phyloP scores from a whole-genome alignment of 2,113 vertebrate species.

The Craseonycteris thonglongyai region DNA sequence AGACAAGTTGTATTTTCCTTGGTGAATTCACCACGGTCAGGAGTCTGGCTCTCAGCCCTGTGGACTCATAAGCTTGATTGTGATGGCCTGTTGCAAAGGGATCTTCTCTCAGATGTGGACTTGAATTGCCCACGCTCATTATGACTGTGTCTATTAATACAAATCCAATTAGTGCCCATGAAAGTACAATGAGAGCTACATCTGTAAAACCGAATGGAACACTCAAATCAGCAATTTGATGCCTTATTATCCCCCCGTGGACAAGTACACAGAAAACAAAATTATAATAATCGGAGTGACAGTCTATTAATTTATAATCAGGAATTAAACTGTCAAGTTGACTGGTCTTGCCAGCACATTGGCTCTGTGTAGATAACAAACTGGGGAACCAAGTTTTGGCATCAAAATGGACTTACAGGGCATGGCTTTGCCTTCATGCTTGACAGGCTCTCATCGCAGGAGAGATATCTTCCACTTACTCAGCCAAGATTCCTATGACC shows the following conservation, averaged over 20 bases:
- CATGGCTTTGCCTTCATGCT: not conserved
- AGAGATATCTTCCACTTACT: not conserved
- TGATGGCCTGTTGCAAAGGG: not conserved
- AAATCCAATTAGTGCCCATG: conserved; percentile 46
- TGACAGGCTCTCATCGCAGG: not conserved
- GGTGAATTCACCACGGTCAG: not conserved
- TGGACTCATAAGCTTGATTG: not conserved
- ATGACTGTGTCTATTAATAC: conserved; percentile 29
- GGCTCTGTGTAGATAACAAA: conserved; percentile 11
- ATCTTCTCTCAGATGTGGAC: conserved; percentile 6
- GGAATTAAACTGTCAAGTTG: conserved; percentile 43
- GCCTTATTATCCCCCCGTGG: not conserved
- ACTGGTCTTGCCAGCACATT: not conserved
- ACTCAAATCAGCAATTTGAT: conserved; percentile 17
- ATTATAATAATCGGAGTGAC: conserved; percentile 43
- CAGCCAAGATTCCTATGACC: not conserved
- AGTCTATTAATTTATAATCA: conserved; percentile 50
- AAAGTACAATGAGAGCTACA: conserved; percentile 1
- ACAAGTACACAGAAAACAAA: conserved; percentile 32
- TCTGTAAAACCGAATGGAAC: not conserved
- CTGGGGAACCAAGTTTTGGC: not conserved
- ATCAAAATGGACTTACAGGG: not conserved
- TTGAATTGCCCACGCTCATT: conserved; percentile 18
- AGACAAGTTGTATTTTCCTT: not conserved
- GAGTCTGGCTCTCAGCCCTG: not conserved